Evolutionary conservation across 1,140 invertebrate species (phyloP).

Genomic region (Trichomalopsis sarcophagae): DNA sequence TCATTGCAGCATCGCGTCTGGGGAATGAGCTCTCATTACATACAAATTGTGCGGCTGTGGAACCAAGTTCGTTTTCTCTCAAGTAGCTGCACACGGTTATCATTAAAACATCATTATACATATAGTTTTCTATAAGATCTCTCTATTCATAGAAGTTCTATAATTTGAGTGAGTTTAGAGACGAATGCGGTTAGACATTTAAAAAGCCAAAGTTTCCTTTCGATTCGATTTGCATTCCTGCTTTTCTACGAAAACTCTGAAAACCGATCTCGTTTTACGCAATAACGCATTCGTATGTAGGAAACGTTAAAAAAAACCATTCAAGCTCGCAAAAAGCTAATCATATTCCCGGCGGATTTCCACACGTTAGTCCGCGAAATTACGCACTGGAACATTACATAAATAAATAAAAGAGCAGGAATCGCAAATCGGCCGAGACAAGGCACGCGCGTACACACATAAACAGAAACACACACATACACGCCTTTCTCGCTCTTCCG

Average conservation of each 20-base stretch:
- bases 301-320: background rate
- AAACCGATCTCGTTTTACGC: background rate
- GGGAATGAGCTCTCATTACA: background rate
- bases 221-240: background rate
- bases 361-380: background rate
- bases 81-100: background rate
- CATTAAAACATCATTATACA: background rate
- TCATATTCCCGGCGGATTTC: background rate
- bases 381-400: background rate
- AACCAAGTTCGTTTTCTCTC: background rate
- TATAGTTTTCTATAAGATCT: background rate
- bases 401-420: slow-evolving; percentile 33
- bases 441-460: background rate
- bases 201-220: background rate
- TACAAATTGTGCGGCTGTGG: background rate
- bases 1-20: background rate
- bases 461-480: background rate
- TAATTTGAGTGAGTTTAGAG: background rate
- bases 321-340: background rate
- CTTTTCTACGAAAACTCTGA: background rate
- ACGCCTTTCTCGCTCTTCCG: background rate
- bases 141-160: too few relatives aligned
- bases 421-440: background rate
- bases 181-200: too few relatives aligned
- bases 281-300: background rate